Conservation (phyloP, 2,797 vertebrate species). For the Anolis apletophallus region DNA sequence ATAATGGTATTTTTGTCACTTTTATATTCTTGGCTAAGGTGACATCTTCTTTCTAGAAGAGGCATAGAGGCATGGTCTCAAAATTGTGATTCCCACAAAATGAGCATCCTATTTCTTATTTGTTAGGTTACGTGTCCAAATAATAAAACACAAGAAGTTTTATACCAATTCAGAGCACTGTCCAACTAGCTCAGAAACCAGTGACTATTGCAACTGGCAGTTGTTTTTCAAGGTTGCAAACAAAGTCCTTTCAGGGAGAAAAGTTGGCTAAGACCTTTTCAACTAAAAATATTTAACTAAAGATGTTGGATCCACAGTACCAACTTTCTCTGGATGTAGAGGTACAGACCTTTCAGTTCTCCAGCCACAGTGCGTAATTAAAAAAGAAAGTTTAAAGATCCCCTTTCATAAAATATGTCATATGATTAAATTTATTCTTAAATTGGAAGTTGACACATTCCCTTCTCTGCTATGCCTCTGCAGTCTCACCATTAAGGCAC, state of each 20-base stretch:
- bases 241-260: no score
- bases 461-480: not conserved
- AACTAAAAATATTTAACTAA: not conserved
- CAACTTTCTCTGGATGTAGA: not conserved
- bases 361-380: not conserved
- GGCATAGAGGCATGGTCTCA: not conserved
- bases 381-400: not conserved
- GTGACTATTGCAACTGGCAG: not conserved
- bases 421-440: not conserved
- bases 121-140: not conserved
- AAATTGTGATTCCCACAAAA: not conserved
- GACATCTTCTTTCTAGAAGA: not conserved
- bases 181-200: not conserved
- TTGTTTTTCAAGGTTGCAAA: not conserved
- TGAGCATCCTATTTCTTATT: not conserved
- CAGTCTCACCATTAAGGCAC: not conserved
- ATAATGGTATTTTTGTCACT: not conserved
- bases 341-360: not conserved
- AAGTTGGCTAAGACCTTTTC: no score
- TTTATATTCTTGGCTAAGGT: not conserved
- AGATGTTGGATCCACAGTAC: not conserved
- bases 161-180: not conserved
- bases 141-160: not conserved
- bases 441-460: not conserved
- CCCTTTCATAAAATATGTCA: not conserved